These are phyloP conservation scores for Motacilla alba DNA, from an alignment of 2,113 vertebrate genomes.

Conservation along the genomic window DNA sequence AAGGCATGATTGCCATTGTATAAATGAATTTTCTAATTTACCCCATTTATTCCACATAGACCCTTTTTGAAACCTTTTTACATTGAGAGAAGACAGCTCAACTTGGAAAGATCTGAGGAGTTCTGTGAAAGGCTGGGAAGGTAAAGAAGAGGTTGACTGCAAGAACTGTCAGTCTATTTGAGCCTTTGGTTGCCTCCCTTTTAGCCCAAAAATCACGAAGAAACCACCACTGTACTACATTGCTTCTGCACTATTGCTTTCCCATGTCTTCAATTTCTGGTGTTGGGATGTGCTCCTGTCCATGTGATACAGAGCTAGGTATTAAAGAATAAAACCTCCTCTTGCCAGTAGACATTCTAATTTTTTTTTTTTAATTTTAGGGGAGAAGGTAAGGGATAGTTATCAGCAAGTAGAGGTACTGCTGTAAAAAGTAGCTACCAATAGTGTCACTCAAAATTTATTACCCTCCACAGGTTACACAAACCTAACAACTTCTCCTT, in stretches of 20 bases:
- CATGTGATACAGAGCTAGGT: neutral
- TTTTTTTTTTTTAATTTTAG: neutral
- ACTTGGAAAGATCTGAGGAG: neutral
- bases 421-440: neutral
- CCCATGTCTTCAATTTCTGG: neutral
- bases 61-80: neutral
- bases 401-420: neutral
- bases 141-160: neutral
- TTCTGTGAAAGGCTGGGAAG: neutral
- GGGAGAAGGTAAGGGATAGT: neutral
- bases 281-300: neutral
- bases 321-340: neutral
- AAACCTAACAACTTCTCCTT: neutral
- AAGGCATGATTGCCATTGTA: neutral
- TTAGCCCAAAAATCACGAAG: neutral
- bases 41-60: neutral
- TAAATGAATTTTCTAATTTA: conserved; percentile 24
- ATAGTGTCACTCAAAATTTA: neutral
- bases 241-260: neutral
- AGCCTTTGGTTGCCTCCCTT: neutral
- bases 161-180: neutral
- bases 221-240: neutral
- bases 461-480: neutral
- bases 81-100: neutral
- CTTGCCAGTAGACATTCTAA: neutral